These are phyloP conservation scores for Agrochola macilenta DNA, from an alignment of 2,888 invertebrate genomes.

Conservation along the genomic window DNA sequence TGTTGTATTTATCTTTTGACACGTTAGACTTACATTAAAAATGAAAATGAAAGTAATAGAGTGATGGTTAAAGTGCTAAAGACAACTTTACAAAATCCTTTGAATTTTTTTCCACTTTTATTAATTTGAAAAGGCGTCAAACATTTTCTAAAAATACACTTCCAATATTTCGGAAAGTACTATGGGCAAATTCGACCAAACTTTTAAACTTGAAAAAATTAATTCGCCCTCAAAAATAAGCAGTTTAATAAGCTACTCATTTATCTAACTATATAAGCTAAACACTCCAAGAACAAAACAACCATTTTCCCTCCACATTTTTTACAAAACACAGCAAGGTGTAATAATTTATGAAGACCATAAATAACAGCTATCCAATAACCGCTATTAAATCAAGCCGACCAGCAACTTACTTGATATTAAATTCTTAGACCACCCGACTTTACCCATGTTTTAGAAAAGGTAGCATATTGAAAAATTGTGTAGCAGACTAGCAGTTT, in stretches of 20 bases:
- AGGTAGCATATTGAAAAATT: slow-evolving; percentile 61
- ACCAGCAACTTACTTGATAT: slow-evolving; percentile 61
- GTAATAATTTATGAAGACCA: slow-evolving; percentile 70
- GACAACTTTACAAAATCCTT: not conserved
- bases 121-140: fast-evolving
- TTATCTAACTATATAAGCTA: not conserved
- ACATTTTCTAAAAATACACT: not conserved
- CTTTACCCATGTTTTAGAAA: slow-evolving; percentile 64
- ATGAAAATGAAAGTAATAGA: too few relatives aligned
- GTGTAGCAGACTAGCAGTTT: not conserved
- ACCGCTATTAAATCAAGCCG: slow-evolving; percentile 76
- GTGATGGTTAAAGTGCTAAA: not conserved
- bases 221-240: not conserved
- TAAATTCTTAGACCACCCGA: slow-evolving; percentile 71
- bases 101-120: not conserved
- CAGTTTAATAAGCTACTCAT: not conserved
- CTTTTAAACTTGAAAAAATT: not conserved
- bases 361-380: slow-evolving; percentile 82
- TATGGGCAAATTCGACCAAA: not conserved
- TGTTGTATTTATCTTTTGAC: not conserved
- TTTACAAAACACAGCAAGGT: slow-evolving; percentile 54
- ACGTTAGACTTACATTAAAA: too few relatives aligned
- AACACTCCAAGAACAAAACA: not conserved
- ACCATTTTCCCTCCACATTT: slow-evolving; percentile 24
- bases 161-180: not conserved